Conservation (phyloP, 2,113 vertebrate genomes). For the Atrichornis clamosus region DNA sequence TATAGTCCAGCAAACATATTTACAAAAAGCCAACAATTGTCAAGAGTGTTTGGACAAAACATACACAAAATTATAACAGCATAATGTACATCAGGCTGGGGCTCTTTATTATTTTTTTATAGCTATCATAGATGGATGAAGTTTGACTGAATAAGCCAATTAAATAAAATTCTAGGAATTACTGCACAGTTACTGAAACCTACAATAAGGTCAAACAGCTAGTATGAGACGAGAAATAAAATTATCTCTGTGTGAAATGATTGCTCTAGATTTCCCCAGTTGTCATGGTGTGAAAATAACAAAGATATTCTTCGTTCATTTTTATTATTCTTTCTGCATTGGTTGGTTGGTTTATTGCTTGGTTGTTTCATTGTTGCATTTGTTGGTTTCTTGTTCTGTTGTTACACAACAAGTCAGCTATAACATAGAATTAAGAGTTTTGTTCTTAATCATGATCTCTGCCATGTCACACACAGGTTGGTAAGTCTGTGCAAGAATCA, state of each 20-base stretch:
- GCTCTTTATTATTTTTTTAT: neutral
- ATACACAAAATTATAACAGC: neutral
- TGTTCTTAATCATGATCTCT: neutral
- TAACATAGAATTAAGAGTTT: neutral
- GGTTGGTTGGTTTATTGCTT: neutral
- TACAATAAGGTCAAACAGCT: neutral
- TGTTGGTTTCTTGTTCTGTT: fast-evolving
- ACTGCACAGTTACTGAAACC: neutral
- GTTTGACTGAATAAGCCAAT: neutral
- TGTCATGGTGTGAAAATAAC: neutral
- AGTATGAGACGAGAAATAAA: neutral
- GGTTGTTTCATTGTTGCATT: neutral
- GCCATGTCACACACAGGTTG: neutral
- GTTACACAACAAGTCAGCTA: neutral
- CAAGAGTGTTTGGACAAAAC: neutral
- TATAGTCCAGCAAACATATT: neutral
- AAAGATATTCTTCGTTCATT: neutral
- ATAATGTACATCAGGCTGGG: neutral
- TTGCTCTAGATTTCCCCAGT: neutral
- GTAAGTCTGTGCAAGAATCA: neutral
- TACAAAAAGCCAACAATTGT: neutral
- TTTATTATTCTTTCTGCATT: neutral
- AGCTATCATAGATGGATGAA: neutral
- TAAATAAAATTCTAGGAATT: neutral
- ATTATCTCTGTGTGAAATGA: neutral